These are phyloP conservation scores for Chloropsis hardwickii DNA, from an alignment of 2,113 vertebrate genomes.

Conservation along the genomic window DNA sequence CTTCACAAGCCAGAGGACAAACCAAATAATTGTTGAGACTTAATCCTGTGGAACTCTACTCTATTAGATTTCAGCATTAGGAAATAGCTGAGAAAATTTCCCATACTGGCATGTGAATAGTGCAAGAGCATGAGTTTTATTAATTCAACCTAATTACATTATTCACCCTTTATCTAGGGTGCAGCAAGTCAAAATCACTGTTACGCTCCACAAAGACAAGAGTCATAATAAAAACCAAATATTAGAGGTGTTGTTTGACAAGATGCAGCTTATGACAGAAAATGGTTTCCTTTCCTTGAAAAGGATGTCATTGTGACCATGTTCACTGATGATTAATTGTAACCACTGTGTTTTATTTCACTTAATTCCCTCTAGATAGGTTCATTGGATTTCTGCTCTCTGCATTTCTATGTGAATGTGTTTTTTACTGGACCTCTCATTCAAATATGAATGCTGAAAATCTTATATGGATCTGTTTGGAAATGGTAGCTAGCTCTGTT, in stretches of 20 bases:
- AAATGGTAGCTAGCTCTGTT: constrained; percentile 37
- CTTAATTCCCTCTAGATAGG: background rate
- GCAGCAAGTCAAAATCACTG: background rate
- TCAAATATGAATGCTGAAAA: background rate
- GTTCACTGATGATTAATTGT: constrained; percentile 24
- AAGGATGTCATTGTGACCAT: background rate
- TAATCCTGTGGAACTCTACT: background rate
- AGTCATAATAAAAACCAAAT: background rate
- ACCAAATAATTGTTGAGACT: background rate
- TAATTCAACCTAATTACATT: constrained; percentile 41
- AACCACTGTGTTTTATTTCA: constrained; percentile 45
- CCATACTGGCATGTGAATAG: background rate
- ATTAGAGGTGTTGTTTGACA: constrained; percentile 42
- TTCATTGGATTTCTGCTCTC: background rate
- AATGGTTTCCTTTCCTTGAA: background rate
- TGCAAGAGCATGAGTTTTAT: constrained; percentile 16
- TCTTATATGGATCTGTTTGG: background rate
- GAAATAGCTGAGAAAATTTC: constrained; percentile 26
- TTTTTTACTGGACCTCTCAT: background rate
- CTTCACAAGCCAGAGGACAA: background rate
- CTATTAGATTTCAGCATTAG: background rate
- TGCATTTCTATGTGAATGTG: background rate
- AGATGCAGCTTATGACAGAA: constrained; percentile 29
- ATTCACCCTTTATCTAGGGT: constrained; percentile 13
- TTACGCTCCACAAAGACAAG: background rate